Conservation (phyloP, 1,140 invertebrate species). For the Elymnias hypermnestra region DNA sequence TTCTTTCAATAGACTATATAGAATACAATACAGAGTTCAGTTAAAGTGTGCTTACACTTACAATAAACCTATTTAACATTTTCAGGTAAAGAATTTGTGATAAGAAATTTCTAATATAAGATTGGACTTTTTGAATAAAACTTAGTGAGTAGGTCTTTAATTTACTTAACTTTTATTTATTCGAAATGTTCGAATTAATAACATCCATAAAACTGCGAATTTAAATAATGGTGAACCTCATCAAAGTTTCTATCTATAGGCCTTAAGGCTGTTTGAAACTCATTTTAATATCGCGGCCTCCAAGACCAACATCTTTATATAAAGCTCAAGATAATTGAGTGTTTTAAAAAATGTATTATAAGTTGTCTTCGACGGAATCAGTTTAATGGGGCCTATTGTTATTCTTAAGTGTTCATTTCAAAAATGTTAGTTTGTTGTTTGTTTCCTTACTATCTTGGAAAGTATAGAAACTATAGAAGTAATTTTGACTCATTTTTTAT, state of each 20-base stretch:
- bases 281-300: conserved; percentile 3
- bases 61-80: no score
- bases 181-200: background rate
- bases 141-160: background rate
- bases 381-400: background rate
- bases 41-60: no score
- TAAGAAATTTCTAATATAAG: no score
- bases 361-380: background rate
- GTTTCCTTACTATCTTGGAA: no score
- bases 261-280: conserved; percentile 1
- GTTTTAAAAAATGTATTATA: background rate
- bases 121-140: no score
- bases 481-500: no score
- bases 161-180: background rate
- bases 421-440: no score
- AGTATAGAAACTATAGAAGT: no score
- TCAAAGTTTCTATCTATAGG: conserved; percentile 4
- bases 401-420: no score
- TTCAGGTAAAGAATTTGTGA: no score
- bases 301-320: background rate
- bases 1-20: no score
- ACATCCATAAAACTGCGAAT: background rate
- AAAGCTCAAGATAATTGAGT: conserved; percentile 1
- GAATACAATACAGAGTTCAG: no score
- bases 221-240: conserved; percentile 6